Evolutionary conservation across 2,797 vertebrate genomes (phyloP).

Genomic region (Ara ararauna): DNA sequence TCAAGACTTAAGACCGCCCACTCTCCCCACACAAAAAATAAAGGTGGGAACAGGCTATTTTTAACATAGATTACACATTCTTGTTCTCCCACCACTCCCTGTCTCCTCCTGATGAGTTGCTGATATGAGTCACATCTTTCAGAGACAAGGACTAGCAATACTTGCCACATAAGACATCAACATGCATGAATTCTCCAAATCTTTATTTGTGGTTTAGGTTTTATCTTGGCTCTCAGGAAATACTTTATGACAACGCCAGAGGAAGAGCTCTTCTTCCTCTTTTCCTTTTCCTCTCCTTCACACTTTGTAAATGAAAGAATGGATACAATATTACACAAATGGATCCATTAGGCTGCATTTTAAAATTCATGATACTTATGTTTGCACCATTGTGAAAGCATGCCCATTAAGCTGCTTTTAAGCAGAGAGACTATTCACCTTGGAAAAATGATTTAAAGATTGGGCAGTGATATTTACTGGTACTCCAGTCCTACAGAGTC

Average conservation of each 20-base stretch:
- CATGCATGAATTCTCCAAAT: background rate
- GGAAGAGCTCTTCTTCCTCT: background rate
- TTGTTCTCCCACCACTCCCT: slow-evolving; percentile 31
- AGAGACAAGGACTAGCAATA: background rate
- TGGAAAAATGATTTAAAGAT: background rate
- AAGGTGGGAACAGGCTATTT: slow-evolving; percentile 40
- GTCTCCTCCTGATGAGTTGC: slow-evolving; percentile 14
- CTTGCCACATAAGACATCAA: slow-evolving; percentile 7
- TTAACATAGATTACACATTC: slow-evolving; percentile 21
- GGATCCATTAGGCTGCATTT: background rate
- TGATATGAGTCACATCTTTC: slow-evolving; percentile 43
- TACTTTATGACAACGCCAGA: background rate
- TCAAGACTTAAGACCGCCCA: background rate
- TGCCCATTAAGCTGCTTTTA: slow-evolving; percentile 27
- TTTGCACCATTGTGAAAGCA: background rate
- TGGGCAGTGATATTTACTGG: background rate
- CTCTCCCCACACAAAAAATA: background rate
- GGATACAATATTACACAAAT: background rate
- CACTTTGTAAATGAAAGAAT: background rate
- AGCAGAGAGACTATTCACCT: background rate
- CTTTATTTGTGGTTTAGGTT: background rate
- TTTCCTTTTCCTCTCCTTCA: background rate
- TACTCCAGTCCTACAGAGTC: background rate
- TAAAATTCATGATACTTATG: background rate
- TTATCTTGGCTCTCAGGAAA: background rate